Percentiles rank a stretch among this genome's conserved stretches.
Conservation (phyloP, 1,140 invertebrate species). For the Akabosia matsudoensis region DNA sequence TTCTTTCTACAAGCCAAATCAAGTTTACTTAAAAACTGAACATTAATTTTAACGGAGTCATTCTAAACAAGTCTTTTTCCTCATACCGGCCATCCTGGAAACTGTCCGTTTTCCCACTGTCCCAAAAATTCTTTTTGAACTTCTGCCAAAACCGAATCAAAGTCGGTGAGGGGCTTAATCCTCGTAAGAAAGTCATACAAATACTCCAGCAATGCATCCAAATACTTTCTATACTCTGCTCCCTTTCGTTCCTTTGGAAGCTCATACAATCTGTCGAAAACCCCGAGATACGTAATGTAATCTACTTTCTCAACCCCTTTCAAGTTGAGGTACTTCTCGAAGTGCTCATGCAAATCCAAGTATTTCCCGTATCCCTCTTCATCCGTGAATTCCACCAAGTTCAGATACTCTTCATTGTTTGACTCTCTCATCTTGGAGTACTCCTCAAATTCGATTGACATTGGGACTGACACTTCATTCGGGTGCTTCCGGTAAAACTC, state of each 20-base stretch:
- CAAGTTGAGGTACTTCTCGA: conserved; percentile 92
- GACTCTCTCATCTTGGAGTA: conserved; percentile 82
- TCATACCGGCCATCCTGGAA: conserved; percentile 89
- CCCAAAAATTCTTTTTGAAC: conserved; percentile 77
- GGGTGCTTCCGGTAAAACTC: conserved; percentile 95
- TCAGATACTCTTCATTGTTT: conserved; percentile 63
- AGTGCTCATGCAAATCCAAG: conserved; percentile 96
- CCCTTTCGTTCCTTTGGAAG: conserved; percentile 93
- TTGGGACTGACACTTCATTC: conserved; percentile 90
- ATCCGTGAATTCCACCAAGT: conserved; percentile 95
- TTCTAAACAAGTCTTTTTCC: conserved; percentile 14
- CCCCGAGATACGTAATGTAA: conserved; percentile 90
- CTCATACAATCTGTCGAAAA: conserved; percentile 94
- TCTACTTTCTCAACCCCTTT: conserved; percentile 97
- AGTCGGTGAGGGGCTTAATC: conserved; percentile 86
- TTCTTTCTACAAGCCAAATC: conserved; percentile 73
- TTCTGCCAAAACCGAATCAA: conserved; percentile 72
- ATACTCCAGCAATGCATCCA: conserved; percentile 81
- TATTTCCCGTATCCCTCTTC: conserved; percentile 99
- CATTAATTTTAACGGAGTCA: not conserved
- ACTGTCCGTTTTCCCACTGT: conserved; percentile 83
- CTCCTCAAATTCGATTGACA: conserved; percentile 96
- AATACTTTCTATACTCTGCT: conserved; percentile 85
- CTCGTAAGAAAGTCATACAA: conserved; percentile 77
- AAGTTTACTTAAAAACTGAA: conserved; percentile 34